Percentiles rank a stretch among this genome's conserved stretches.
Conservation (phyloP, 1,140 invertebrate genomes). For the Gryon sp. region DNA sequence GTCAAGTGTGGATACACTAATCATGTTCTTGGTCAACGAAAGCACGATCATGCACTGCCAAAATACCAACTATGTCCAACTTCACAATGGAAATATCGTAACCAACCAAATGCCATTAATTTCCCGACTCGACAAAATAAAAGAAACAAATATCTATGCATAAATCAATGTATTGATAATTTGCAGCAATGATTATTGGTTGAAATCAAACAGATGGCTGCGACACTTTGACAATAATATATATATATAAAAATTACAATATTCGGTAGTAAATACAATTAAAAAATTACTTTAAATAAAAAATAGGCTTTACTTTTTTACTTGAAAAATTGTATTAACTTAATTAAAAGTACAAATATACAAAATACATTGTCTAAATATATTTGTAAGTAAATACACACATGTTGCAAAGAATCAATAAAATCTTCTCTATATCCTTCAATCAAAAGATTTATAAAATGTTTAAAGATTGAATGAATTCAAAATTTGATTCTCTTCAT, state of each 20-base stretch:
- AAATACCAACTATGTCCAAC: conserved; percentile 62
- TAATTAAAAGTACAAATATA: too few relatives aligned
- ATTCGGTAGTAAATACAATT: too few relatives aligned
- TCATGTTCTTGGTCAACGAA: conserved; percentile 68
- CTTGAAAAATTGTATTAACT: too few relatives aligned
- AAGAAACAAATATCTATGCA: conserved; percentile 29
- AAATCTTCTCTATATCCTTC: too few relatives aligned
- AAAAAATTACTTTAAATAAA: too few relatives aligned
- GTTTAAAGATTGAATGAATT: neutral
- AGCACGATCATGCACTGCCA: conserved; percentile 51
- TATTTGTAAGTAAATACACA: too few relatives aligned
- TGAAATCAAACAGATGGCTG: conserved; percentile 14
- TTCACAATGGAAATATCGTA: conserved; percentile 52
- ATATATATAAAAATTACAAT: too few relatives aligned
- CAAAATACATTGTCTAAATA: too few relatives aligned
- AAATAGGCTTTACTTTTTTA: too few relatives aligned
- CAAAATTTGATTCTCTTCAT: conserved; percentile 8
- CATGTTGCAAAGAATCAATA: too few relatives aligned
- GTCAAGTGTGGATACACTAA: conserved; percentile 74
- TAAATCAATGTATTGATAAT: conserved; percentile 4
- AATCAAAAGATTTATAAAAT: neutral
- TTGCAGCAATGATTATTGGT: neutral
- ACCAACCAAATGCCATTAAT: conserved; percentile 57
- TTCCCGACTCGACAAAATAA: conserved; percentile 14
- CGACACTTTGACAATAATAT: too few relatives aligned